Evolutionary conservation across 2,888 invertebrate species (phyloP).

Genomic region (Phyllotreta cruciferae): DNA sequence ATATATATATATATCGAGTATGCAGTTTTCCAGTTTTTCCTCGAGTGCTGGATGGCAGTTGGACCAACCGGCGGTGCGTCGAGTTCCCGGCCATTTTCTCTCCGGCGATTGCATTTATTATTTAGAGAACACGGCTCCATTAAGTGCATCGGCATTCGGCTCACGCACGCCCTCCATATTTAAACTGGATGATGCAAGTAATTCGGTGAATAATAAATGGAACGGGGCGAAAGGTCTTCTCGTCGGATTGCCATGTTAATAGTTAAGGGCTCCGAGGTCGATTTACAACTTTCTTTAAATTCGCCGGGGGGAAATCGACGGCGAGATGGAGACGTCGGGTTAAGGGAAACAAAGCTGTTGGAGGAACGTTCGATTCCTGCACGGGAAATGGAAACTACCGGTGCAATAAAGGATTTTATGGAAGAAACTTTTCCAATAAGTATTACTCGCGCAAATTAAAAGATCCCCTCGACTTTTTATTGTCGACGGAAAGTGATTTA

Average conservation of each 20-base stretch:
- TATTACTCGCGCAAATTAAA: conserved; percentile 40
- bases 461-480: neutral
- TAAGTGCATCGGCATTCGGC: conserved; percentile 55
- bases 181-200: conserved; percentile 52
- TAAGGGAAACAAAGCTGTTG: too few species aligned
- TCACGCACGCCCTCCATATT: conserved; percentile 54
- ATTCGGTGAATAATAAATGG: conserved; percentile 53
- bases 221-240: conserved; percentile 27
- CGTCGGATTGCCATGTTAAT: conserved; percentile 14
- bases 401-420: conserved; percentile 56
- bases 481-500: too few species aligned
- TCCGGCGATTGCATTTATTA: conserved; percentile 54
- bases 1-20: too few species aligned
- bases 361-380: neutral
- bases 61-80: conserved; percentile 17
- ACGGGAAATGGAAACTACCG: too few species aligned
- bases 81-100: conserved; percentile 40
- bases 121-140: conserved; percentile 54
- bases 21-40: conserved; percentile 29
- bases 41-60: conserved; percentile 35
- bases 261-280: conserved; percentile 4
- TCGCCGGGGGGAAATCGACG: neutral
- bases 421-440: conserved; percentile 52
- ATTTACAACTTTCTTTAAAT: conserved; percentile 6
- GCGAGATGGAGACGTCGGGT: too few species aligned